Percentiles rank a stretch among this genome's conserved stretches.
Conservation (phyloP, 2,797 vertebrate genomes). For the Notolabrus celidotus region DNA sequence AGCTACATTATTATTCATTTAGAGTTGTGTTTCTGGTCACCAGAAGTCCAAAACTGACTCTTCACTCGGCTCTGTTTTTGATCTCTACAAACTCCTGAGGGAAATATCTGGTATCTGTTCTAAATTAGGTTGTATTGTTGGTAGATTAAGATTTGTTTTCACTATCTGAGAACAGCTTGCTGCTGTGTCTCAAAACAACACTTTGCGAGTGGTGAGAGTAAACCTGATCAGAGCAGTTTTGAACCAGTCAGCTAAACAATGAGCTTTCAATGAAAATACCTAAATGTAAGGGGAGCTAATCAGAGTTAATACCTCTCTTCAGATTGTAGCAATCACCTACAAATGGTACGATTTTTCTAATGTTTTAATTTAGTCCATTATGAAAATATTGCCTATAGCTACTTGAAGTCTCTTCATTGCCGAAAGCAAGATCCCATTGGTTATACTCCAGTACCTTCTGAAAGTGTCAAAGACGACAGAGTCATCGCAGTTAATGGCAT, state of each 20-base stretch:
- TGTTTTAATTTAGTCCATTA: background rate
- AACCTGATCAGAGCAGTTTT: background rate
- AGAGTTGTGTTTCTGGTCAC: background rate
- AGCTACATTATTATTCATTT: background rate
- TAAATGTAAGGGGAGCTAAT: no score
- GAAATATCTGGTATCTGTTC: background rate
- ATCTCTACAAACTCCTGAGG: background rate
- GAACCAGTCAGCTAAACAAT: background rate
- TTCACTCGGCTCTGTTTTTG: background rate
- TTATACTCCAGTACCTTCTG: constrained; percentile 89
- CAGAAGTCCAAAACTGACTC: background rate
- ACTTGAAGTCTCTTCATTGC: background rate
- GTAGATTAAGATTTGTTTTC: background rate
- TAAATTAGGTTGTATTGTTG: no score
- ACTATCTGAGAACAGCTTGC: background rate
- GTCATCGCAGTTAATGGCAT: constrained; percentile 99
- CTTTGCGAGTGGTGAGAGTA: background rate
- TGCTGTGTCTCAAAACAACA: background rate
- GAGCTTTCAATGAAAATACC: background rate
- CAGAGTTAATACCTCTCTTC: background rate
- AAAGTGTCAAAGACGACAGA: constrained; percentile 99
- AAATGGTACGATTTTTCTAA: background rate
- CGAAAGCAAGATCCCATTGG: background rate
- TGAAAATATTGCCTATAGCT: background rate
- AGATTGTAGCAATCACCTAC: no score